Evolutionary conservation across 1,140 invertebrate genomes (phyloP).

Genomic region (Orius insidiosus): DNA sequence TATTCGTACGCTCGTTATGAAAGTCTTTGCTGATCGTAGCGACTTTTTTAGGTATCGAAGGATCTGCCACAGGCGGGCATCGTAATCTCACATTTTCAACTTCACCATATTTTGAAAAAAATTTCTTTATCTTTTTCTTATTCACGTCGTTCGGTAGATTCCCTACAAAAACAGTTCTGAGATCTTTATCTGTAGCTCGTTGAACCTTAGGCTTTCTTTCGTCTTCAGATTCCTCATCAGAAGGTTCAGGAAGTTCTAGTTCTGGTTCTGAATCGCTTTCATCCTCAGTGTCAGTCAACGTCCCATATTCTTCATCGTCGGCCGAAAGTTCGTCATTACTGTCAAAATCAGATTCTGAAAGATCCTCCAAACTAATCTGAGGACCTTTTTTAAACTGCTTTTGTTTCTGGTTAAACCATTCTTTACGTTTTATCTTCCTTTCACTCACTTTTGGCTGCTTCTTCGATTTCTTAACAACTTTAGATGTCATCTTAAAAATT

Average conservation of each 20-base stretch:
- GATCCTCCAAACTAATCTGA: constrained; percentile 6
- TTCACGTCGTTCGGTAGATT: constrained; percentile 38
- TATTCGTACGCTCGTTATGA: constrained; percentile 40
- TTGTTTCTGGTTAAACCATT: constrained; percentile 15
- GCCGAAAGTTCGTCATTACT: constrained; percentile 3
- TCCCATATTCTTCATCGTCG: background rate
- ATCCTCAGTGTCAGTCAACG: no score
- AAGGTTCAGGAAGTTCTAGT: background rate
- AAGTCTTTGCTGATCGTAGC: constrained; percentile 45
- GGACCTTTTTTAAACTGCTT: constrained; percentile 1
- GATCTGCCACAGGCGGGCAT: constrained; percentile 20
- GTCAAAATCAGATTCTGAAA: constrained; percentile 8
- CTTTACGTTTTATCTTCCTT: background rate
- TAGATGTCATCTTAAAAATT: no score
- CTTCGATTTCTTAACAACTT: background rate
- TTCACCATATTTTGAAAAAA: constrained; percentile 34
- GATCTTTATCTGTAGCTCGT: constrained; percentile 19
- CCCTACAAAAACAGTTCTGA: constrained; percentile 44
- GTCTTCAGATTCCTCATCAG: background rate
- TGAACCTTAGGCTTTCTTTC: constrained; percentile 1
- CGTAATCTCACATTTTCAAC: constrained; percentile 38
- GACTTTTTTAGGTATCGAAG: constrained; percentile 21
- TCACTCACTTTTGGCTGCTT: background rate
- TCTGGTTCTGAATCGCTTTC: no score
- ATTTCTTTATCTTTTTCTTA: constrained; percentile 32